Evolutionary conservation across 2,113 vertebrate species (phyloP), one percentile per base, ranked within the genome.

Genomic region (Ailurus styani): DNA sequence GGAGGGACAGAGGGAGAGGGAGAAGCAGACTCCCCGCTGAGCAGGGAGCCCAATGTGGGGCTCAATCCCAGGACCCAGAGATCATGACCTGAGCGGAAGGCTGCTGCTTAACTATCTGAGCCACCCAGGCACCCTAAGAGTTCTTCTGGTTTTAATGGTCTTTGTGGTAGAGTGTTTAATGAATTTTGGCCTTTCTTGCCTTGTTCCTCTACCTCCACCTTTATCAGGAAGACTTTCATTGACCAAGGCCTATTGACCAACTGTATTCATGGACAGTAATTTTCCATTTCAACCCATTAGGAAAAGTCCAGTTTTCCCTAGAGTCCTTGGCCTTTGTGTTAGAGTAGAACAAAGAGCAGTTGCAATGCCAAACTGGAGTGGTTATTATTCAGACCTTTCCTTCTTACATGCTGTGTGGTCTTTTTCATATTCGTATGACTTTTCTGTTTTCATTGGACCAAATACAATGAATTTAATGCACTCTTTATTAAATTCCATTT

Each of bases 401-500:
- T 45, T 97, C 87, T 95, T 96, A 62, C 57, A 34, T 93, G 81
- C 21, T 82, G 1, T 72, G 64, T 79, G 47, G 86, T 90, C 52
- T 97, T 98, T 94, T 95, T 97, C 47, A 81, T 96, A 97, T 97
- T 98, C 40, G 31, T 98, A 79, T 83, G 78, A 97, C 0, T 2
- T 95, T 98, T 97, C 96, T 98, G 68, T 97, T 98, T 98, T 98
- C 91, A 95, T 96, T 98, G 96, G 95, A 90, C 11, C 27, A 81
- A 81, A 45, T 96, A 95, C n/a, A 97, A 96, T 94, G 40, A 96
- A 47, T 82, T 97, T 95, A 97, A 98, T 98, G 91, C 34, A 87
- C 87, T 93, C 95, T 98, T 97, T 97, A 98, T 98, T 98, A 98
- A 98, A 98, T 98, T 98, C 87, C 12, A 4, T 97, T 98, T 98